Conservation (phyloP, 2,113 vertebrate genomes). For the Turnix velox region DNA sequence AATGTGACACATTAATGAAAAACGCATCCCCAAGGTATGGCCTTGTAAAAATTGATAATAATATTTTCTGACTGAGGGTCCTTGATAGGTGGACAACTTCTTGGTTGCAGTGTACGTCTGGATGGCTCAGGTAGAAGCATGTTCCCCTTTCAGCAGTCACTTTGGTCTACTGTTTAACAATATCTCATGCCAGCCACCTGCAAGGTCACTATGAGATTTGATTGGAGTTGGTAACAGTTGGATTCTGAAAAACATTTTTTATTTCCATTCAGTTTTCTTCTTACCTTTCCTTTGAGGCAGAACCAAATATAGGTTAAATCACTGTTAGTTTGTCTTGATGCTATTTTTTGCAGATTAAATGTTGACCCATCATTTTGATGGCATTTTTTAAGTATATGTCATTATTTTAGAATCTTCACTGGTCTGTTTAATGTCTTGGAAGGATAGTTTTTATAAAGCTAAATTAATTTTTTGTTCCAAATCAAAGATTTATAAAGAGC, state of each 20-base stretch:
- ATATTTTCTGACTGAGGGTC: neutral
- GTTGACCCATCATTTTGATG: conserved; percentile 12
- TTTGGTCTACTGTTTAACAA: neutral
- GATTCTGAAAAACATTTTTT: conserved; percentile 50
- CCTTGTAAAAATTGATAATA: neutral
- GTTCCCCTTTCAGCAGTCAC: neutral
- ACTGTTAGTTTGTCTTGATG: conserved; percentile 28
- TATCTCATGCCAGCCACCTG: neutral
- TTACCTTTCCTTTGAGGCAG: conserved; percentile 31
- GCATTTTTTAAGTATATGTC: neutral
- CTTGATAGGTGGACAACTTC: neutral
- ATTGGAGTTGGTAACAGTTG: conserved; percentile 22
- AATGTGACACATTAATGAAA: neutral
- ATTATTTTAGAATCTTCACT: neutral
- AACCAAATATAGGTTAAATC: conserved; percentile 57
- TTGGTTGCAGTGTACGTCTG: neutral
- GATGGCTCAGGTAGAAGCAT: neutral
- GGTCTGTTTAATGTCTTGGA: neutral
- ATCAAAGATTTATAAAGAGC: neutral
- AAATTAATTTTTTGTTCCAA: neutral
- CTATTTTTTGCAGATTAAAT: neutral
- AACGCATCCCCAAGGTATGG: neutral
- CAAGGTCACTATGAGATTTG: neutral
- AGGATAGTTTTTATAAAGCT: neutral
- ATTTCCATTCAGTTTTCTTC: conserved; percentile 40